phyloP scores from a whole-genome alignment of 2,797 vertebrate species.

The Enteromius viviparus region DNA sequence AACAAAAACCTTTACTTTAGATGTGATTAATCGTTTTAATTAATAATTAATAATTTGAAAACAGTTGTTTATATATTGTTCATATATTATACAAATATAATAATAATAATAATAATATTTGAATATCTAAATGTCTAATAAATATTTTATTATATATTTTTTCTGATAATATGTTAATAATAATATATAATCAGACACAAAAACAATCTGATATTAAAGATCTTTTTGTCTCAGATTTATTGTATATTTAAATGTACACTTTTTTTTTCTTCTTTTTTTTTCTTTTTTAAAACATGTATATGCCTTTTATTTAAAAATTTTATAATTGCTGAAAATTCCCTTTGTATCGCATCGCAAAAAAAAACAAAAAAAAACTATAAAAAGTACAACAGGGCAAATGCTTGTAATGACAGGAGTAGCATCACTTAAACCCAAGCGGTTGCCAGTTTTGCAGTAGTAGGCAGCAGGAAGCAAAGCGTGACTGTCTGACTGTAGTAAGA shows the following conservation, averaged over 20 bases:
- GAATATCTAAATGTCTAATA: too few relatives aligned
- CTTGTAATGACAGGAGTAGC: conserved; percentile 41
- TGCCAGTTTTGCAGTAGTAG: conserved; percentile 42
- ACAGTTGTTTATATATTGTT: background rate
- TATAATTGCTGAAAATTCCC: background rate
- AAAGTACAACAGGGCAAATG: background rate
- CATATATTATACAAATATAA: background rate
- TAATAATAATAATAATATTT: too few relatives aligned
- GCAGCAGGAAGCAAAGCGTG: conserved; percentile 26
- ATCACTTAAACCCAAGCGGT: conserved; percentile 15
- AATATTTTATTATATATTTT: background rate
- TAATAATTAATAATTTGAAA: too few relatives aligned
- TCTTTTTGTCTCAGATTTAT: background rate
- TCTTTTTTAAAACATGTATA: background rate
- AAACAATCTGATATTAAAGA: too few relatives aligned
- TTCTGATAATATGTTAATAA: background rate
- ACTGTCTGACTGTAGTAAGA: conserved; percentile 43
- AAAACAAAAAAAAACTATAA: background rate
- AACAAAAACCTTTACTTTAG: too few relatives aligned
- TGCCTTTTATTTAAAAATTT: background rate
- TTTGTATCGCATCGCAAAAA: background rate
- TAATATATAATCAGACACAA: too few relatives aligned
- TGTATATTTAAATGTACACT: background rate
- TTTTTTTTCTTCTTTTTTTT: background rate
- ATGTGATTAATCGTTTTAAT: too few relatives aligned